A percentile compares a stretch with the other conserved stretches of the same genome.
Conservation (phyloP, 2,797 vertebrate species). For the Crenichthys baileyi region DNA sequence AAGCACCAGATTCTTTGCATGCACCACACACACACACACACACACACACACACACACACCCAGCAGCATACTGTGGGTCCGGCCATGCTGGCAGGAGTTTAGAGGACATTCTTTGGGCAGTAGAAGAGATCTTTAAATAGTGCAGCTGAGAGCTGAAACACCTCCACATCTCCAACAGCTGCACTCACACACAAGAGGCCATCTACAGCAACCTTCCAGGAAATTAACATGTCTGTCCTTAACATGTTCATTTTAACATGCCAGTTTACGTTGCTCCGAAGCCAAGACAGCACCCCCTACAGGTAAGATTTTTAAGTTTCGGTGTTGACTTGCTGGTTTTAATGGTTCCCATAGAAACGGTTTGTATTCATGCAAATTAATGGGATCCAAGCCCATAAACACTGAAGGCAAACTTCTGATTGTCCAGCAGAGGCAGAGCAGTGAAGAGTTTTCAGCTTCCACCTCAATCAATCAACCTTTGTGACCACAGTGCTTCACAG, state of each 20-base stretch:
- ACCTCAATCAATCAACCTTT: no score
- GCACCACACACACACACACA: background rate
- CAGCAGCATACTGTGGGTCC: background rate
- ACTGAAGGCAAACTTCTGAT: no score
- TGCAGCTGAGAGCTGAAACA: conserved; percentile 1
- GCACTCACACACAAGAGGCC: background rate
- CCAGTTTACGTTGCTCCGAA: background rate
- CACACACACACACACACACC: conserved; percentile 9
- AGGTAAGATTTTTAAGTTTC: background rate
- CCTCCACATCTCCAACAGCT: background rate
- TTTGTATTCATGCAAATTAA: no score
- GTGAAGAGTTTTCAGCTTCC: no score
- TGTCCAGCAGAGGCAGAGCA: no score
- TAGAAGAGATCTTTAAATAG: conserved; percentile 42
- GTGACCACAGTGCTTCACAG: no score
- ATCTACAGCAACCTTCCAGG: background rate
- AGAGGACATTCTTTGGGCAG: conserved; percentile 51
- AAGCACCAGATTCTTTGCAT: conserved; percentile 17
- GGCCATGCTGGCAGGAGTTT: conserved; percentile 32
- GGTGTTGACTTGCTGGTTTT: background rate
- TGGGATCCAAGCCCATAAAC: no score
- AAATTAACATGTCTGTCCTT: background rate
- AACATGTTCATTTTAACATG: background rate
- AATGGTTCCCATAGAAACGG: background rate
- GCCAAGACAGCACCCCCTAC: background rate